A percentile compares a stretch with the other conserved stretches of the same genome.
These are phyloP conservation scores for Entomobrya multifasciata DNA, from an alignment of 2,888 invertebrate species.

Conservation along the genomic window DNA sequence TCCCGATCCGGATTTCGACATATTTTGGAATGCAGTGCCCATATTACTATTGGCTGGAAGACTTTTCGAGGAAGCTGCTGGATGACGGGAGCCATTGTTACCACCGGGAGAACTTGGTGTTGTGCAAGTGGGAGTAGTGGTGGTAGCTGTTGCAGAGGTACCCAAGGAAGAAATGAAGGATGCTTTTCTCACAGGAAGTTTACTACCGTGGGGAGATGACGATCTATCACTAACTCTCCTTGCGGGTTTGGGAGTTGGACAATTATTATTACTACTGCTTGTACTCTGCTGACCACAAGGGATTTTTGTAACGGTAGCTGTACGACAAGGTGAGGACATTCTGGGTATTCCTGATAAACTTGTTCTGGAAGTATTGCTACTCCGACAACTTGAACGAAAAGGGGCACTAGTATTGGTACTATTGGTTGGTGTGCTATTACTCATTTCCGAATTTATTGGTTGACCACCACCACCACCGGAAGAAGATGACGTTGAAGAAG, in stretches of 20 bases:
- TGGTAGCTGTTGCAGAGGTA: background rate
- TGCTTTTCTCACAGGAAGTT: constrained; percentile 69
- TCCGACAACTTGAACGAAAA: constrained; percentile 34
- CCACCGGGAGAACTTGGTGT: background rate
- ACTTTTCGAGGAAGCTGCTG: constrained; percentile 71
- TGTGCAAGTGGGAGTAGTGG: background rate
- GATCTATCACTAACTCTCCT: constrained; percentile 35
- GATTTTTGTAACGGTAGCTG: constrained; percentile 58
- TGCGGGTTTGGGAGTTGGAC: constrained; percentile 53
- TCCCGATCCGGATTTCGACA: constrained; percentile 50
- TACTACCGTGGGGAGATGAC: constrained; percentile 52
- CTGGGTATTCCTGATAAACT: constrained; percentile 62
- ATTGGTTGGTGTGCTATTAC: constrained; percentile 13
- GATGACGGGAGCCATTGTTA: constrained; percentile 51
- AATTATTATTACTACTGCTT: constrained; percentile 46
- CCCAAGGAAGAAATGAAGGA: constrained; percentile 1
- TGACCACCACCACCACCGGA: background rate
- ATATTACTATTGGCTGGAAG: constrained; percentile 68
- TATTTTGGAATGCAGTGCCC: constrained; percentile 58
- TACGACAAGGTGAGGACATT: constrained; percentile 62
- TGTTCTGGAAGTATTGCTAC: constrained; percentile 45
- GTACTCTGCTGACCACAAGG: constrained; percentile 57
- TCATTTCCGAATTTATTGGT: constrained; percentile 50
- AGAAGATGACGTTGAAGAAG: constrained; percentile 39
- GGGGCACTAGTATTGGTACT: constrained; percentile 11